Conservation (phyloP, 2,113 vertebrate species). For the Cnemophilus loriae region DNA sequence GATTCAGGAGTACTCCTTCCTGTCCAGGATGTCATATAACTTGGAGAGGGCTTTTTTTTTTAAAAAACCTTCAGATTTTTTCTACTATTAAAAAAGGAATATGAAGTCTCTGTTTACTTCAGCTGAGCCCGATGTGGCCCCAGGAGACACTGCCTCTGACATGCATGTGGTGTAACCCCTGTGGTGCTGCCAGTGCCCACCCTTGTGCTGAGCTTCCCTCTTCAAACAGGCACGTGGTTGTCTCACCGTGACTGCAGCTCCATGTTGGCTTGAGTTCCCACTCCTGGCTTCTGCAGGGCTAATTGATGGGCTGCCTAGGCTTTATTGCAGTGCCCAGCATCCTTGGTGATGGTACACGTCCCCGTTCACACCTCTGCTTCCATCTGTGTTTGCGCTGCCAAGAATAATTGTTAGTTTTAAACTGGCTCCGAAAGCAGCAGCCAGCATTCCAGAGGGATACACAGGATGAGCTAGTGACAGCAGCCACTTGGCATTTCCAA, state of each 20-base stretch:
- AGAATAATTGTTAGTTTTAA: background rate
- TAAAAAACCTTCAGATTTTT: background rate
- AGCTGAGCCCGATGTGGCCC: background rate
- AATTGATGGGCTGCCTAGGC: background rate
- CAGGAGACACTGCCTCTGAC: background rate
- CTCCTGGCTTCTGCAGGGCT: background rate
- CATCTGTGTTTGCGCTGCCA: rapidly evolving
- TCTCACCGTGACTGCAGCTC: background rate
- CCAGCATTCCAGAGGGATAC: background rate
- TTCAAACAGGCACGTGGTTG: too few species aligned
- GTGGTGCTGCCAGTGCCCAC: background rate
- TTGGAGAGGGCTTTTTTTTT: background rate
- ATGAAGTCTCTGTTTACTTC: background rate
- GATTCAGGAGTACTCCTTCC: background rate
- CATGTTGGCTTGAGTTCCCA: background rate
- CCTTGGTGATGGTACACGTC: background rate
- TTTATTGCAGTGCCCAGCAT: background rate
- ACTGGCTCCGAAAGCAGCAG: background rate
- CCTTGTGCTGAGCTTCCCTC: background rate
- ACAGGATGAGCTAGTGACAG: background rate
- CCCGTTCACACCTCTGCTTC: background rate
- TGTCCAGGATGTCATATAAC: background rate
- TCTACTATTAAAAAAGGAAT: background rate
- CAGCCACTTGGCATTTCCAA: background rate
- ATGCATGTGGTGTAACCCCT: rapidly evolving